Base-by-base conservation (phyloP, 1,140 invertebrate genomes). In the Euschistus heros region DNA sequence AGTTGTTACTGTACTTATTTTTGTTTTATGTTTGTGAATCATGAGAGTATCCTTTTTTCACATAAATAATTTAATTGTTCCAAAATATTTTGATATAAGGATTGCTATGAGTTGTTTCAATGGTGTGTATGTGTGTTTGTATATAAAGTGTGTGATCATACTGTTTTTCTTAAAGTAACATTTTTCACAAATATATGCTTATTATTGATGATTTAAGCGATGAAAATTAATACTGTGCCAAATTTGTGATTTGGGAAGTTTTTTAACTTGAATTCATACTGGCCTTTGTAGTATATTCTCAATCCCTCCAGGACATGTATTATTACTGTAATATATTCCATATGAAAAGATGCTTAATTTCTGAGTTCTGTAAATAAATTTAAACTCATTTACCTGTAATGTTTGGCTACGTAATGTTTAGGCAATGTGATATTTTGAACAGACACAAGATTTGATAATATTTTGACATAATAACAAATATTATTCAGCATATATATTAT, bases 381-480 rank as follows among this genome's bases (percentile, higher is more conserved):
- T 22, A 13, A 27, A 27, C 55, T 33, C 55, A 27, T 59, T 50
- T 50, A 50, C 47, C 47, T 50, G 47, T 50, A 50, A 50, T 50
- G 22, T 50, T 50, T 50, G 47, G 55, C 55, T 59, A 59, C 17
- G 24, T 27, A 33, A 37, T 37, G 24, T 65, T 64, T 65, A 65
- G 63, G 27, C 52, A 65, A 55, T 65, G 63, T 65, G 63, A 65
- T 65, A 65, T 65, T 65, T 57, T 65, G 52, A 55, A 33, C 24
- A 52, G 17, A 59, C 55, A 24, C 17, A n/a, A 27, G 55, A 27
- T 59, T 59, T 59, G 55, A 59, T 27, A 59, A 59, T 59, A 59
- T 59, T 59, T 59, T 59, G 17, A 59, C 22, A 24, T 59, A 59
- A 50, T 50, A 13, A 37, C 33, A 50, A 22, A 50, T 50, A 50